Conservation (phyloP, 2,113 vertebrate species). For the Casuarius casuarius region DNA sequence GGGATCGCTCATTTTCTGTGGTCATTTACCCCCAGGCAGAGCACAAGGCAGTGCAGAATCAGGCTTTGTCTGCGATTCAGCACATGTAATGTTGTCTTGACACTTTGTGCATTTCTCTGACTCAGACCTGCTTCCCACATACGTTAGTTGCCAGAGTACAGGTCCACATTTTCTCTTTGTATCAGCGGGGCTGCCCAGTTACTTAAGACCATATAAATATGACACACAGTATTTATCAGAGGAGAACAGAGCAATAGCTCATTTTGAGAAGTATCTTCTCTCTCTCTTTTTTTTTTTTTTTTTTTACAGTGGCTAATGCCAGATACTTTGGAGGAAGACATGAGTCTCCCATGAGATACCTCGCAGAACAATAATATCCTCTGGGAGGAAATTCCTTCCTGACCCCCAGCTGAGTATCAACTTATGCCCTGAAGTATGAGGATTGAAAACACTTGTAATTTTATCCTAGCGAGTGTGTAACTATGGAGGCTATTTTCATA, state of each 20-base stretch:
- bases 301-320: neutral
- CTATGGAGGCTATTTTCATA: slow-evolving; percentile 50
- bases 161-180: neutral
- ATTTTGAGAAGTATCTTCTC: fast-evolving
- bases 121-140: neutral
- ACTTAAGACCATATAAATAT: fast-evolving
- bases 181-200: fast-evolving
- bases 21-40: neutral
- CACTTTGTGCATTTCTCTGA: neutral
- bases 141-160: fast-evolving
- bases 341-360: slow-evolving; percentile 18
- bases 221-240: neutral
- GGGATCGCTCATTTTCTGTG: too few relatives aligned
- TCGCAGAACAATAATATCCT: slow-evolving; percentile 65
- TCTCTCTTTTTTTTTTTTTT: neutral
- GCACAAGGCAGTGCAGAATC: neutral
- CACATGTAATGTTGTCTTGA: fast-evolving
- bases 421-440: slow-evolving; percentile 9
- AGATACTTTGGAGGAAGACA: neutral
- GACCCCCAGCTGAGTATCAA: slow-evolving; percentile 47
- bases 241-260: neutral
- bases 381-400: slow-evolving; percentile 65
- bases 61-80: fast-evolving
- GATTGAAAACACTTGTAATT: slow-evolving; percentile 54
- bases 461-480: neutral